Evolutionary conservation across 2,888 invertebrate genomes (phyloP).

Genomic region (Hydropsyche betteni): DNA sequence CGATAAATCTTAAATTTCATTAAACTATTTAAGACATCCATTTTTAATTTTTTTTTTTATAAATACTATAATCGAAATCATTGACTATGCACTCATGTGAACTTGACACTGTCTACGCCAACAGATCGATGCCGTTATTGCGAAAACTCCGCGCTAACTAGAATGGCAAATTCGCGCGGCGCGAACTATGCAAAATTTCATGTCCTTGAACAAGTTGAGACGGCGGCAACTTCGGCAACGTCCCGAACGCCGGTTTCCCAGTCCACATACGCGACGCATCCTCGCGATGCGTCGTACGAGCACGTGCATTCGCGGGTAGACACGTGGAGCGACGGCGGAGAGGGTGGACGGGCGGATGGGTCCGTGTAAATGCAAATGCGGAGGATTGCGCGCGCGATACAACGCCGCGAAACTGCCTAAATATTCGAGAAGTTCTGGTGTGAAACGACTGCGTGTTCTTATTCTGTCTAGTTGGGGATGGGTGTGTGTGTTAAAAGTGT

Average conservation of each 20-base stretch:
- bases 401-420: constrained; percentile 16
- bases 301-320: not conserved
- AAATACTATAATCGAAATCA: too few species aligned
- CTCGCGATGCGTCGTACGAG: not conserved
- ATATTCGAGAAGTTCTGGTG: constrained; percentile 10
- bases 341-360: not conserved
- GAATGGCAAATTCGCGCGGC: constrained; percentile 5
- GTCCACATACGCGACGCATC: too few species aligned
- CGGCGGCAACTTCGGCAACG: not conserved
- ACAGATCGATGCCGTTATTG: too few species aligned
- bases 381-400: constrained; percentile 19
- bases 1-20: too few species aligned
- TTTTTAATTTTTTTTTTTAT: too few species aligned
- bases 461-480: too few species aligned
- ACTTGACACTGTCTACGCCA: not conserved
- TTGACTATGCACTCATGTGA: too few species aligned
- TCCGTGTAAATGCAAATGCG: constrained; percentile 29
- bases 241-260: too few species aligned
- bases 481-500: too few species aligned
- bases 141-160: not conserved
- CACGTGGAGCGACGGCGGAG: not conserved
- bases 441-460: too few species aligned
- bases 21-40: too few species aligned
- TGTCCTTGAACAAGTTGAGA: constrained; percentile 27
- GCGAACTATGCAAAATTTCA: constrained; percentile 25